These are phyloP conservation scores for Hermaeophaga mercurialis DNA, from an alignment of 2,888 invertebrate genomes.

Conservation along the genomic window DNA sequence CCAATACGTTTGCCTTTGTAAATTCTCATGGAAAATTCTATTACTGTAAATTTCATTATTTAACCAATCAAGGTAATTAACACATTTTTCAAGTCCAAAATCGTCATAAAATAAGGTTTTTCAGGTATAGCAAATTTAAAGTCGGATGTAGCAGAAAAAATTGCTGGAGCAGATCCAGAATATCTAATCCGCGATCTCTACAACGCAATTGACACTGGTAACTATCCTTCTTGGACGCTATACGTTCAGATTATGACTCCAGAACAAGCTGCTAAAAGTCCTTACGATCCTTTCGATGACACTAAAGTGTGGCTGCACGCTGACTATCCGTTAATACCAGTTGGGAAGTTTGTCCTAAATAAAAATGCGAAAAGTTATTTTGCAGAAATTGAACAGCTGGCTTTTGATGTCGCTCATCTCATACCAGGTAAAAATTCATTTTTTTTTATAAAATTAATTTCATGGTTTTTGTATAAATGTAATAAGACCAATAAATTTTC, in stretches of 20 bases:
- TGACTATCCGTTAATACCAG: conserved; percentile 86
- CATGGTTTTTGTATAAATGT: too few species aligned
- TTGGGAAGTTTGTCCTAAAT: conserved; percentile 85
- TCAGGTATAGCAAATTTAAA: conserved; percentile 75
- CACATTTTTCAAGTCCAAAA: too few species aligned
- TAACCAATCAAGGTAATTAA: conserved; percentile 78
- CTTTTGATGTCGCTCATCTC: conserved; percentile 87
- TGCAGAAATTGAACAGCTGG: conserved; percentile 90
- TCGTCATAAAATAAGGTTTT: too few species aligned
- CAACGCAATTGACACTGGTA: conserved; percentile 79
- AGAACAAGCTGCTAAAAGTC: conserved; percentile 77
- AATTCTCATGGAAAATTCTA: conserved; percentile 72
- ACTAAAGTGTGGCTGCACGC: conserved; percentile 92
- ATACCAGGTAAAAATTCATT: conserved; percentile 69
- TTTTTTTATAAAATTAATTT: too few species aligned
- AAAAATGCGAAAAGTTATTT: conserved; percentile 92
- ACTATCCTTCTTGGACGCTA: conserved; percentile 80
- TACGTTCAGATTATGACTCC: conserved; percentile 88
- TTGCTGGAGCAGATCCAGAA: conserved; percentile 83
- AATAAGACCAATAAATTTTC: background rate
- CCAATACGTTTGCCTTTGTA: conserved; percentile 90
- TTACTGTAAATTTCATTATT: conserved; percentile 93
- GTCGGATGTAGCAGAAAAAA: conserved; percentile 68
- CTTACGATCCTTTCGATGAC: conserved; percentile 91
- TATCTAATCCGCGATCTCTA: conserved; percentile 88